phyloP scores from a whole-genome alignment of 2,888 invertebrate genomes.

The Xestia c-nigrum region DNA sequence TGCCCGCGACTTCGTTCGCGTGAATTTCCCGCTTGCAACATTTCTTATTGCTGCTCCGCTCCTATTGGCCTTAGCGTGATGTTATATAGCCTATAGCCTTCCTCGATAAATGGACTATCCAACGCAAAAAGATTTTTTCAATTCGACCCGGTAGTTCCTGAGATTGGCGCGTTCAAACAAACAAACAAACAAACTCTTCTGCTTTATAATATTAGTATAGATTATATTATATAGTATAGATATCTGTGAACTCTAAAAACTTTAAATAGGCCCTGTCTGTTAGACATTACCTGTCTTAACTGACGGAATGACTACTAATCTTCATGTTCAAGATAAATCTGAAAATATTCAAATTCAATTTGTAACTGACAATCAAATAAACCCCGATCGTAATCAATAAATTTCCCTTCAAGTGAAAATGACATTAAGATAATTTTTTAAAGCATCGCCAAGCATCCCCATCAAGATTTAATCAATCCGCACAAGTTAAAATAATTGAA shows the following conservation, averaged over 20 bases:
- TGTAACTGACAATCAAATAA: conserved; percentile 3
- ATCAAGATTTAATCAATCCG: conserved; percentile 35
- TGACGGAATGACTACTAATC: neutral
- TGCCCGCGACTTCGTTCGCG: no score
- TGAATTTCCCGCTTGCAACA: no score
- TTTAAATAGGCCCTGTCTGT: neutral
- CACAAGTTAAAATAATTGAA: conserved; percentile 50
- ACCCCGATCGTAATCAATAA: conserved; percentile 24
- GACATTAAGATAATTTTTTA: conserved; percentile 14
- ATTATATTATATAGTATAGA: no score
- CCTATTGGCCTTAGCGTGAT: no score
- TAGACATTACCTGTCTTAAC: neutral
- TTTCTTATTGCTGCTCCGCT: no score
- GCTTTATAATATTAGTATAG: no score
- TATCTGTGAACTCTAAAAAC: neutral
- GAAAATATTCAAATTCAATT: conserved; percentile 10
- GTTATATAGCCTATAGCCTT: no score
- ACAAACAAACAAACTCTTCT: no score
- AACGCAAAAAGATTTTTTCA: no score
- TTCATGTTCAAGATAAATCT: neutral
- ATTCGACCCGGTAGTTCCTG: no score
- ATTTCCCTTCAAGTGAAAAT: conserved; percentile 16
- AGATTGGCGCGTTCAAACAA: no score
- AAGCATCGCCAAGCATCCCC: conserved; percentile 20
- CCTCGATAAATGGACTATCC: no score